Evolutionary conservation across 2,113 vertebrate species (phyloP), one percentile per base, ranked within the genome.

Genomic region (Gallinago paraguaiae): DNA sequence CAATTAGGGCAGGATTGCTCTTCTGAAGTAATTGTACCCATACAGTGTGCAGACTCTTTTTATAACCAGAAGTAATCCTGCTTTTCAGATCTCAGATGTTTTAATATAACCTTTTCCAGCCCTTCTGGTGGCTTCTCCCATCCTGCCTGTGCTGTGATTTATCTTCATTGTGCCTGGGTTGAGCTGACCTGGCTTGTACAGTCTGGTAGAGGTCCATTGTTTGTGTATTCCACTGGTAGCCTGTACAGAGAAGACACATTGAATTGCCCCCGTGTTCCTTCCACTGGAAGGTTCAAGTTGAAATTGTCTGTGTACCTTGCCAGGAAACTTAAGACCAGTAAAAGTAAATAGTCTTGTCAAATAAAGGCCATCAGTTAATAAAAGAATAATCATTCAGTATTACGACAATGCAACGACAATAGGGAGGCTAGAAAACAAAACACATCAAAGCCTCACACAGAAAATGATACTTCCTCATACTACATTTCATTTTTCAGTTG

Each of bases 261-360:
- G 67, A 69, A 91, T 82, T 69, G 45, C 63, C n/a, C 48, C 60
- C 53, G 35, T 61, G 61, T 78, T 83, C 45, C 63, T 94, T 65
- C 54, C 69, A 68, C n/a, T 35, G 48, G 78, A 78, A 93, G 35
- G 53, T 71, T 75, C 35, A 20, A 68, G 56, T 23, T 7, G 2
- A 93, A 89, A 53, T 23, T 68, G 6, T 14, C 81, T 39, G 33
- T 17, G 27, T 41, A 43, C 11, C 48, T 92, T 60, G 57, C 43
- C 69, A 89, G 70, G 80, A 93, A 95, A 82, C 39, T 81, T 18
- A 33, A 82, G 43, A 51, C 25, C 69, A 81, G 51, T 20, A 33
- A 51, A 88, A 93, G 51, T 59, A 95, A 94, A 86, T 53, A 88
- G 54, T 61, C 31, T 72, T 93, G 39, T 57, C 77, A 94, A 90